Conservation (phyloP, 1,140 invertebrate genomes). For the Orussus abietinus region DNA sequence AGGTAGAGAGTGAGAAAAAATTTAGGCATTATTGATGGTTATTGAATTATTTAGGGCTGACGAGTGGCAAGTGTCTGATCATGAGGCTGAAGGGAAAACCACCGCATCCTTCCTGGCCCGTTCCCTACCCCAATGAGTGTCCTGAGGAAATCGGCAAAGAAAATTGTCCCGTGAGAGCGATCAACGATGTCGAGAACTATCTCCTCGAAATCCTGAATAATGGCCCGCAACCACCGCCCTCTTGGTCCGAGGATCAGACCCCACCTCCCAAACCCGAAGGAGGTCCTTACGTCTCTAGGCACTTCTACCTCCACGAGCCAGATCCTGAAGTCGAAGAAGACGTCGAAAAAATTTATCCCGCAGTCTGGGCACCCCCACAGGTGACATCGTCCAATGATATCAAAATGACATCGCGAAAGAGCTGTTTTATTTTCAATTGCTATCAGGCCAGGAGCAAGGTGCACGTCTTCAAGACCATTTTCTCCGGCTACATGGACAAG, state of each 20-base stretch:
- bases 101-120: slow-evolving; percentile 35
- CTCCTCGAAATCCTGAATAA: slow-evolving; percentile 23
- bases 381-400: slow-evolving; percentile 1
- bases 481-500: slow-evolving; percentile 30
- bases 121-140: slow-evolving; percentile 29
- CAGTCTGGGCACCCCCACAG: slow-evolving; percentile 18
- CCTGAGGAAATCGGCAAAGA: slow-evolving; percentile 11
- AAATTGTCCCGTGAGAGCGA: slow-evolving; percentile 28
- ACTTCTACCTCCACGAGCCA: slow-evolving; percentile 21
- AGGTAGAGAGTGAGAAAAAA: no score
- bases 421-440: slow-evolving; percentile 4
- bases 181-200: slow-evolving; percentile 41
- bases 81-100: slow-evolving; percentile 33
- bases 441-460: slow-evolving; percentile 39
- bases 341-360: slow-evolving; percentile 18
- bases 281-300: slow-evolving; percentile 22
- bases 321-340: slow-evolving; percentile 22
- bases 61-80: slow-evolving; percentile 27
- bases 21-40: no score
- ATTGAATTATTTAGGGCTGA: no score
- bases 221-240: slow-evolving; percentile 15
- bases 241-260: slow-evolving; percentile 12
- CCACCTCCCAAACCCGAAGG: slow-evolving; percentile 1
- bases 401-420: slow-evolving; percentile 1
- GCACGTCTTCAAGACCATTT: slow-evolving; percentile 35